Conservation (phyloP, 1,140 invertebrate species). For the Coptotermes formosanus region DNA sequence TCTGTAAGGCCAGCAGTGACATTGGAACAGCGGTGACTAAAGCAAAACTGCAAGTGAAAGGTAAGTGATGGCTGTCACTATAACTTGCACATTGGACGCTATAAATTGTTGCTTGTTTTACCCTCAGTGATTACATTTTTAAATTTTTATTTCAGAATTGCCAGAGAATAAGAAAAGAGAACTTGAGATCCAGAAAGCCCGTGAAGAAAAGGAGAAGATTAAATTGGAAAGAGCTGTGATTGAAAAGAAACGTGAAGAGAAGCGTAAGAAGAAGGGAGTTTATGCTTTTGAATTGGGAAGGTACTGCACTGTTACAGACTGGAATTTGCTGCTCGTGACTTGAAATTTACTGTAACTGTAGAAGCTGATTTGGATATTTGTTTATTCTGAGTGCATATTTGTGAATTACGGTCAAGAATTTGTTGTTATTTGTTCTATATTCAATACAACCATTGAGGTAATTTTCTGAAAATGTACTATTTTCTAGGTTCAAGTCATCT, state of each 20-base stretch:
- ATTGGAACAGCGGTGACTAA: slow-evolving; percentile 77
- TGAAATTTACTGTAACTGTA: too few species aligned
- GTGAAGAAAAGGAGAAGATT: slow-evolving; percentile 56
- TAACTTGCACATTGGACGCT: too few species aligned
- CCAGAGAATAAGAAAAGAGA: slow-evolving; percentile 47
- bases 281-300: slow-evolving; percentile 35
- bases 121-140: not conserved
- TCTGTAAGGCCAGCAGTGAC: slow-evolving; percentile 81
- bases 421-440: too few species aligned
- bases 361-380: too few species aligned
- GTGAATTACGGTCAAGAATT: too few species aligned
- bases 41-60: slow-evolving; percentile 70
- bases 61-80: slow-evolving; percentile 42
- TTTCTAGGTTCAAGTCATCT: too few species aligned
- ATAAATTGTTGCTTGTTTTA: too few species aligned
- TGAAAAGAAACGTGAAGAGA: slow-evolving; percentile 47
- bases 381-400: too few species aligned
- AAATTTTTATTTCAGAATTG: slow-evolving; percentile 37
- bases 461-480: too few species aligned
- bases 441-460: too few species aligned
- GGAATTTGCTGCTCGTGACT: too few species aligned
- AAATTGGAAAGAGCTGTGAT: slow-evolving; percentile 54
- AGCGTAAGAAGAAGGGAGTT: slow-evolving; percentile 40
- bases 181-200: slow-evolving; percentile 50
- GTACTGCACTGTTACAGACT: not conserved